A percentile compares a stretch with the other conserved stretches of the same genome.
Conservation (phyloP, 2,113 vertebrate genomes). For the Cephalopholis sonnerati region DNA sequence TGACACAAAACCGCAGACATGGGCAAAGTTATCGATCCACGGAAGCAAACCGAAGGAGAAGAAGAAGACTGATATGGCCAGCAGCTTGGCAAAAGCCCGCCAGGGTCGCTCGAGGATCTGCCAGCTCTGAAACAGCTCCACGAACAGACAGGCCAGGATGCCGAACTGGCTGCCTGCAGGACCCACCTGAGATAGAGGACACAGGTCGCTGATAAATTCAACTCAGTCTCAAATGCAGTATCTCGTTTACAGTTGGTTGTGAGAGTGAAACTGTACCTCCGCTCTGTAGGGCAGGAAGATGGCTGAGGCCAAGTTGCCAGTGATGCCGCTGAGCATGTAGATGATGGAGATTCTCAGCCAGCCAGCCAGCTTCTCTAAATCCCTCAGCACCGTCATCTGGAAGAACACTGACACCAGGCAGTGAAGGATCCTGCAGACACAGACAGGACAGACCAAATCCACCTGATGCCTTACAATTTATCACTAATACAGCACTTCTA, state of each 20-base stretch:
- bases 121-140: conserved; percentile 99
- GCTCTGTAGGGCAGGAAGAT: conserved; percentile 98
- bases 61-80: conserved; percentile 94
- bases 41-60: conserved; percentile 97
- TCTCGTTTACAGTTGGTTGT: background rate
- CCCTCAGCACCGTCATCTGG: conserved; percentile 97
- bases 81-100: conserved; percentile 94
- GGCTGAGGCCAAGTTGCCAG: conserved; percentile 96
- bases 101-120: conserved; percentile 97
- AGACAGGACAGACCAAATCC: conserved; percentile 8
- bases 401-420: conserved; percentile 96
- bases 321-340: conserved; percentile 96
- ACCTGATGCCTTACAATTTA: background rate
- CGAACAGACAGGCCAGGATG: conserved; percentile 97
- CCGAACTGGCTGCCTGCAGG: conserved; percentile 98
- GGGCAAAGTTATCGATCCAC: conserved; percentile 99
- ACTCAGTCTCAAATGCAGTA: no score
- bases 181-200: conserved; percentile 88
- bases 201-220: background rate
- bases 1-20: conserved; percentile 94
- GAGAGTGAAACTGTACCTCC: conserved; percentile 85
- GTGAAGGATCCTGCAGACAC: conserved; percentile 92
- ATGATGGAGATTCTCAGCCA: conserved; percentile 99
- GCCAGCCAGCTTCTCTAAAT: conserved; percentile 97
- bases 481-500: background rate